Evolutionary conservation across 2,797 vertebrate species (phyloP), one percentile per base, ranked within the genome.

Genomic region (Acomys russatus): DNA sequence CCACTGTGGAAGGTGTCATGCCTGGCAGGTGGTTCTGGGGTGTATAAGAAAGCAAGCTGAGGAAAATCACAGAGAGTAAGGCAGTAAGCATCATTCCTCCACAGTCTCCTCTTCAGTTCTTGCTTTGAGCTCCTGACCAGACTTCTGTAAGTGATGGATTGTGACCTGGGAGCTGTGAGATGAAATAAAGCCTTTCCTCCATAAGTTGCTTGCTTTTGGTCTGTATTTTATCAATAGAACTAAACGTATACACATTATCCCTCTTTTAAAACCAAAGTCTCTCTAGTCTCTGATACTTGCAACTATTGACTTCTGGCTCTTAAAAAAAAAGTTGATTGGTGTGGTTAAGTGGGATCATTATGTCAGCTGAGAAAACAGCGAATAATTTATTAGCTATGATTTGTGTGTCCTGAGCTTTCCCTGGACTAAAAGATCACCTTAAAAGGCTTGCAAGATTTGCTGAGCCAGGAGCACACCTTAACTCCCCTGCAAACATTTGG

Each of bases 341-440:
- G n/a, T 4, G 66, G 22, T 44, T 86, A 92, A 54, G 6, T 90
- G 28, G 30, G 20, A 73, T 80, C 25, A 83, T 87, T 83, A 79
- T 30, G 23, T 68, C 78, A 35, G 22, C 18, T 87, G 44, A 73
- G 35, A 89, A 94, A 96, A 77, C 49, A 51, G 90, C 79, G 51
- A 63, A 74, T 59, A 71, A 66, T 22, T 80, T 54, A 78, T 74
- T 44, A 70, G 49, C 70, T 22, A 38, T 12, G 4, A n/a, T 64
- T 54, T 88, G 38, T 33, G 18, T 68, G 23, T n/a, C 25, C 6
- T 80, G 71, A 90, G 6, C 79, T 51, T 61, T 18, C 6, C 0
- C 1, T 35, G 44, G 28, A 44, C 38, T 51, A 73, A 49, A 0
- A 79, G 18, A 51, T 94, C 49, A 18, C 44, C 20, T 66, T 44